These are phyloP conservation scores for Idris sp. DNA, from an alignment of 1,140 invertebrate genomes.

Conservation along the genomic window DNA sequence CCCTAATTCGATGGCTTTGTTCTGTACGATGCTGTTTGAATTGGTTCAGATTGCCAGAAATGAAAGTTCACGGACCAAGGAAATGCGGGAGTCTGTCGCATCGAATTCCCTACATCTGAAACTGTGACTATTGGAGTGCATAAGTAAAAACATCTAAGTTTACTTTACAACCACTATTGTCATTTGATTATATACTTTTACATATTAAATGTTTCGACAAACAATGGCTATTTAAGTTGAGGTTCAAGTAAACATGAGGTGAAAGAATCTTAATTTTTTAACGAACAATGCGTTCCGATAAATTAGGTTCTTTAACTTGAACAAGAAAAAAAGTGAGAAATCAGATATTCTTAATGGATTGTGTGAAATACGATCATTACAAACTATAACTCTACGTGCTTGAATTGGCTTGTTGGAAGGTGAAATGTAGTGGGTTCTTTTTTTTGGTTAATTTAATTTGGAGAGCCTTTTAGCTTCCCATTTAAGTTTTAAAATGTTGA, in stretches of 20 bases:
- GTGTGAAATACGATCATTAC: conserved; percentile 37
- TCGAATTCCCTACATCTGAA: conserved; percentile 36
- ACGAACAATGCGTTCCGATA: no score
- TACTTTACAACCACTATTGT: no score
- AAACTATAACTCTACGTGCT: conserved; percentile 30
- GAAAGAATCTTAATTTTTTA: no score
- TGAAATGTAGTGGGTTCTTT: conserved; percentile 7
- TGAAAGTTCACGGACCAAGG: conserved; percentile 44
- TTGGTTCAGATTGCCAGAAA: conserved; percentile 62
- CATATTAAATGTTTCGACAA: no score
- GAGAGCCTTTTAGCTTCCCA: no score
- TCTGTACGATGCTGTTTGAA: conserved; percentile 49
- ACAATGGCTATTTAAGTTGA: no score
- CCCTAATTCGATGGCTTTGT: conserved; percentile 65
- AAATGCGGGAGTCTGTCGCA: conserved; percentile 60
- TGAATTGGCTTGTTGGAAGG: not conserved
- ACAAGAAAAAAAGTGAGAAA: conserved; percentile 24
- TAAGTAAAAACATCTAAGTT: conserved; percentile 34
- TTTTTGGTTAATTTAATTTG: not conserved
- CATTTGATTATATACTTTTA: no score
- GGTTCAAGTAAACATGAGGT: no score
- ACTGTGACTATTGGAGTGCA: no score
- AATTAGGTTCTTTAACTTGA: conserved; percentile 1
- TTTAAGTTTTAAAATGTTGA: no score
- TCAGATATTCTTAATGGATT: conserved; percentile 44